phyloP scores from a whole-genome alignment of 2,888 invertebrate species.

The Diogma glabrata region DNA sequence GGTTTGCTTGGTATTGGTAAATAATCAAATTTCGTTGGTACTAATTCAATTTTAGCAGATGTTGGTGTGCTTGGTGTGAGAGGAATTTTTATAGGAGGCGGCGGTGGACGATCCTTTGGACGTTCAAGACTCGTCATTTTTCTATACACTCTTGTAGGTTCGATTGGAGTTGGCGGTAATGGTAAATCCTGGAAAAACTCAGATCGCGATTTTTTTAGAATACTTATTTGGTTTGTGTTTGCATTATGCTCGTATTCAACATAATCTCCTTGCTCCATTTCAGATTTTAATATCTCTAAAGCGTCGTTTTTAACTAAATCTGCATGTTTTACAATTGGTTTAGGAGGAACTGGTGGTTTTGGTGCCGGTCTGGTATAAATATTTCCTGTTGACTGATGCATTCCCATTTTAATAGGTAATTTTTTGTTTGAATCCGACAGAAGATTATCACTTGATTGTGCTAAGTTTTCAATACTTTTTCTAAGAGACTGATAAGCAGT shows the following conservation, averaged over 20 bases:
- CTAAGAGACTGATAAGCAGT: background rate
- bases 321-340: constrained; percentile 30
- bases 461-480: constrained; percentile 12
- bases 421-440: constrained; percentile 1
- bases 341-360: constrained; percentile 27
- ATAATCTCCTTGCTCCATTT: constrained; percentile 35
- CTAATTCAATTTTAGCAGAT: constrained; percentile 28
- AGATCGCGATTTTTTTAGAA: constrained; percentile 19
- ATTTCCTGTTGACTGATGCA: constrained; percentile 17
- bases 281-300: constrained; percentile 31
- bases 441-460: constrained; percentile 10
- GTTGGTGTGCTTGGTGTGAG: background rate
- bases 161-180: constrained; percentile 17
- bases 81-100: constrained; percentile 24
- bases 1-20: constrained; percentile 29
- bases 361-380: no score
- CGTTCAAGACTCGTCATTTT: constrained; percentile 25
- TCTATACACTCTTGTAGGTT: constrained; percentile 14
- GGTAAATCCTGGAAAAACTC: constrained; percentile 18
- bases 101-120: constrained; percentile 35
- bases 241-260: constrained; percentile 34
- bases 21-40: constrained; percentile 25
- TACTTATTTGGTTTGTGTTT: constrained; percentile 33
- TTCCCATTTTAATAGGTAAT: constrained; percentile 13
- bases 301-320: constrained; percentile 32